A percentile compares a stretch with the other conserved stretches of the same genome.
phyloP scores from a whole-genome alignment of 1,140 invertebrate genomes.

The Trachymyrmex cornetzi region DNA sequence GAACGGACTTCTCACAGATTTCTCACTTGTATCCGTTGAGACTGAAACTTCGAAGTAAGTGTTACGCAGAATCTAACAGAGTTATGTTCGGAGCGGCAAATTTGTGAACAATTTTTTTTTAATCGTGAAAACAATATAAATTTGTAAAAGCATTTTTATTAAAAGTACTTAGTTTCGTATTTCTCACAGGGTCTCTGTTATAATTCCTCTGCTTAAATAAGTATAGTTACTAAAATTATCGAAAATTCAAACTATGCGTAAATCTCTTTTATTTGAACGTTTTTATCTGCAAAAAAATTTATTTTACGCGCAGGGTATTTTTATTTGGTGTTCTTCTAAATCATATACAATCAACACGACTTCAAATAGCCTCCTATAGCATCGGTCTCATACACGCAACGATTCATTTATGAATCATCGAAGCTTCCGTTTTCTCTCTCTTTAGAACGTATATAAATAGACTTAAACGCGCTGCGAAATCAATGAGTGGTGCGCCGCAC shows the following conservation, averaged over 20 bases:
- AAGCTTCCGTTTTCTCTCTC: conserved; percentile 15
- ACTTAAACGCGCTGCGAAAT: conserved; percentile 49
- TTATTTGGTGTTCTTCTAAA: too few species aligned
- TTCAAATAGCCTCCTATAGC: not conserved
- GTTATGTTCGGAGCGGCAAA: not conserved
- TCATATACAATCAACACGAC: not conserved
- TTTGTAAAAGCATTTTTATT: not conserved
- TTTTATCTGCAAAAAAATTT: not conserved
- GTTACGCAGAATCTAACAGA: not conserved
- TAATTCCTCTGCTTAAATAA: not conserved
- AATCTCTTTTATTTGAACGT: not conserved
- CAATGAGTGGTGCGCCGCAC: conserved; percentile 30
- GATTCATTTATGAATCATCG: conserved; percentile 29
- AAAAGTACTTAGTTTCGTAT: not conserved
- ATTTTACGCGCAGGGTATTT: not conserved
- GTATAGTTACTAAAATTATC: not conserved
- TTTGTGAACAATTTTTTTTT: not conserved
- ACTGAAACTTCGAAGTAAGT: not conserved
- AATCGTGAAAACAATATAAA: not conserved
- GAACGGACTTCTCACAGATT: not conserved
- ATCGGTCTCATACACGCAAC: not conserved
- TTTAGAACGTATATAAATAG: conserved; percentile 38
- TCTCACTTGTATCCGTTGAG: not conserved
- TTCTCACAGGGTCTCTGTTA: not conserved
- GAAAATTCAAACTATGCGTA: not conserved